These are phyloP conservation scores for Scaptomyza flava DNA, from an alignment of 2,888 invertebrate species.

Conservation along the genomic window DNA sequence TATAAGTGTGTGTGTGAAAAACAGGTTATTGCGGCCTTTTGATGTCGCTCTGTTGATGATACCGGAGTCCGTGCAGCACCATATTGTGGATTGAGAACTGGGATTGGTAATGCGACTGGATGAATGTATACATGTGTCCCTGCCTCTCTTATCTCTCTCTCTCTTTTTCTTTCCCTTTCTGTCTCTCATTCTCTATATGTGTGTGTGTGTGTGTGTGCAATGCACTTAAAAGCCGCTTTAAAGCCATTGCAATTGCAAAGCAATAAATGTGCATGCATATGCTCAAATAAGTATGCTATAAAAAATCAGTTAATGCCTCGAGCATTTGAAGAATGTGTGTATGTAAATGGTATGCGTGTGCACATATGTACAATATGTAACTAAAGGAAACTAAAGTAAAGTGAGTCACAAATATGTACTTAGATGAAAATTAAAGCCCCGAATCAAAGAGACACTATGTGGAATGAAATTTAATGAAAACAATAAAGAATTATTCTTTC, in stretches of 20 bases:
- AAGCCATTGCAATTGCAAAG: slow-evolving; percentile 25
- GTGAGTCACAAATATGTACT: too few species aligned
- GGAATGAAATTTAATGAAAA: too few species aligned
- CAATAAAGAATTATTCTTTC: neutral
- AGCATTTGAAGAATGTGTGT: neutral
- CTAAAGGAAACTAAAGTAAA: too few species aligned
- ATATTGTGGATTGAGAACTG: slow-evolving; percentile 34
- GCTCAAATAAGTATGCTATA: slow-evolving; percentile 8
- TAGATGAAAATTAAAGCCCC: neutral
- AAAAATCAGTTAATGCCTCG: neutral
- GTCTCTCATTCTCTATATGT: neutral
- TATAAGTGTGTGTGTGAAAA: slow-evolving; percentile 23
- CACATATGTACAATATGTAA: neutral
- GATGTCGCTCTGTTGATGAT: slow-evolving; percentile 38
- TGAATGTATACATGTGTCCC: slow-evolving; percentile 2
- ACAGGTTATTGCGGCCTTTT: slow-evolving; percentile 52
- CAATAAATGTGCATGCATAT: slow-evolving; percentile 1
- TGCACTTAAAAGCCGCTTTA: slow-evolving; percentile 51
- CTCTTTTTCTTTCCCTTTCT: neutral
- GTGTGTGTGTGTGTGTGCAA: neutral
- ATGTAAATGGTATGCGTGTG: neutral
- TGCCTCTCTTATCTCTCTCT: neutral
- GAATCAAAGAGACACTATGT: too few species aligned
- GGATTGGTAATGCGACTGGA: slow-evolving; percentile 31
- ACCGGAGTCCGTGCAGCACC: neutral